phyloP scores from a whole-genome alignment of 2,797 vertebrate species.

The Philypnodon macrostomus region DNA sequence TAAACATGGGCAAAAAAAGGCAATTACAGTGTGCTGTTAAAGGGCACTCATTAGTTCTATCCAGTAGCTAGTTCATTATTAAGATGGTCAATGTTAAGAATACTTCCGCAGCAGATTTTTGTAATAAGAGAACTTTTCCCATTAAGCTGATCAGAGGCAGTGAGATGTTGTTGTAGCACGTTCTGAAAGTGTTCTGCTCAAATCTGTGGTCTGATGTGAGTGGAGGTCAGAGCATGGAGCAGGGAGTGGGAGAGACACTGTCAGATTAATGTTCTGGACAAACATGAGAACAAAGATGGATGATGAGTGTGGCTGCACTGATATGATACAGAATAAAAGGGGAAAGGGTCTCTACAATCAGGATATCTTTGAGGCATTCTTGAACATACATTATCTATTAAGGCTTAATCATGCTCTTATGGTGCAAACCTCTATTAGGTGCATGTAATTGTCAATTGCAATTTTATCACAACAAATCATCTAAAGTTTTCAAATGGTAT shows the following conservation, averaged over 20 bases:
- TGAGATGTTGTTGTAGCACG: slow-evolving; percentile 39
- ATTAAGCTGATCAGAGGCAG: slow-evolving; percentile 55
- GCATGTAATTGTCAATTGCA: too few species aligned
- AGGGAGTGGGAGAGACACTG: slow-evolving; percentile 46
- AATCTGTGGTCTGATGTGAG: slow-evolving; percentile 51
- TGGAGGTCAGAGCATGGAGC: slow-evolving; percentile 39
- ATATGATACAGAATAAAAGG: too few species aligned
- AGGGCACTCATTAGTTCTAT: slow-evolving; percentile 2
- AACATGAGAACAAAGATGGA: slow-evolving; percentile 36
- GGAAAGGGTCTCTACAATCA: slow-evolving; percentile 37
- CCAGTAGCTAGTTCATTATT: not conserved
- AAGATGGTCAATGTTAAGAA: slow-evolving; percentile 2
- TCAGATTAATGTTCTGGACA: slow-evolving; percentile 64
- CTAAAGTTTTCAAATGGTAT: too few species aligned
- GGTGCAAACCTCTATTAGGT: too few species aligned
- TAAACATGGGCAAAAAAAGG: slow-evolving; percentile 14
- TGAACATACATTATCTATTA: too few species aligned
- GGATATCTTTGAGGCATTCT: slow-evolving; percentile 31
- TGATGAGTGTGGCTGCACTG: too few species aligned
- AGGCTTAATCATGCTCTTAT: too few species aligned
- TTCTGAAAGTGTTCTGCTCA: slow-evolving; percentile 44
- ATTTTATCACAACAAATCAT: too few species aligned
- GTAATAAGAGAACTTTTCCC: slow-evolving; percentile 22
- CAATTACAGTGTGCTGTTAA: slow-evolving; percentile 1
- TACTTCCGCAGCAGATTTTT: slow-evolving; percentile 11